phyloP scores from a whole-genome alignment of 2,888 invertebrate species.

The Beris morrisii region DNA sequence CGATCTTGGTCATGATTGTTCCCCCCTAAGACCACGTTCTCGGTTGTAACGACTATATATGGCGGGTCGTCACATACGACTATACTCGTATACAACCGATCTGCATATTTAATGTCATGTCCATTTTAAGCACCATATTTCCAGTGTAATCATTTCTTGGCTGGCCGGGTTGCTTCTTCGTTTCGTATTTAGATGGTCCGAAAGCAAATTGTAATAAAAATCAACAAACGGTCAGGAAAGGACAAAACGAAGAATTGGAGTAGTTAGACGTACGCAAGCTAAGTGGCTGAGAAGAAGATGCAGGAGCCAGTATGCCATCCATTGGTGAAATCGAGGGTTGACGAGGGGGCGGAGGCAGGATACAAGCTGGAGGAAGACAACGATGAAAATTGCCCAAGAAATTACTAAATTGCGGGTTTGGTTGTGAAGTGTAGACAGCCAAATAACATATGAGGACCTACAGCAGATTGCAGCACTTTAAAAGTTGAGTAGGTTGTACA shows the following conservation, averaged over 20 bases:
- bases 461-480: constrained; percentile 30
- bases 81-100: too few relatives aligned
- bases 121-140: too few relatives aligned
- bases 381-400: constrained; percentile 30
- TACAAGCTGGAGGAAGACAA: too few relatives aligned
- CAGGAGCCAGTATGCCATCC: background rate
- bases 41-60: background rate
- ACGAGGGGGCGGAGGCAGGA: constrained; percentile 5
- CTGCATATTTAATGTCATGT: too few relatives aligned
- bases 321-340: background rate
- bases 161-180: too few relatives aligned
- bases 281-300: background rate
- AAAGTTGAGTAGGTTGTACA: background rate
- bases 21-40: background rate
- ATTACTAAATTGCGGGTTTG: constrained; percentile 34
- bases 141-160: too few relatives aligned
- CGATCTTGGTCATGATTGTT: too few relatives aligned
- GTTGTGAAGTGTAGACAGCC: constrained; percentile 30
- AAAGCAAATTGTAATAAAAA: background rate
- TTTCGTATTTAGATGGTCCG: too few relatives aligned
- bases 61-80: too few relatives aligned
- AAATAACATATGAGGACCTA: constrained; percentile 35
- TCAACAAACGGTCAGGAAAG: background rate
- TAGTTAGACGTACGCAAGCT: background rate
- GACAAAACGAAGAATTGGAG: background rate